Base-by-base conservation (phyloP, 2,113 vertebrate genomes). In the Atherinomorus stipes region DNA sequence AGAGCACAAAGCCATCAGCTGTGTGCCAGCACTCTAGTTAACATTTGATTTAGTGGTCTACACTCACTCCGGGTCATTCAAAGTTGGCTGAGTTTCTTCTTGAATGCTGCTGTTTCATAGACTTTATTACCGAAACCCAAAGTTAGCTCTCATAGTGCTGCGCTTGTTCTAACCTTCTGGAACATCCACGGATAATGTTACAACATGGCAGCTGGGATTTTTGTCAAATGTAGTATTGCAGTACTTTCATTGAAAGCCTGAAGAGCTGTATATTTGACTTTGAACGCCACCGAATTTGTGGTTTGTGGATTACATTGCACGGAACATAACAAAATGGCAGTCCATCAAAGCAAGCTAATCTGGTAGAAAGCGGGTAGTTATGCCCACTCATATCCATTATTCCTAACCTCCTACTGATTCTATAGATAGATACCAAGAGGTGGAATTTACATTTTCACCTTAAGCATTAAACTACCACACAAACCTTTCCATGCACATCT, bases 21-120 rank as follows among this genome's bases (percentile, higher is more conserved):
- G 60, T 72, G 84, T 80, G 82, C 77, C 80, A 85, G 73, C 69
- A 77, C 66, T 85, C 74, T 60, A 75, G 83, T 86, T 85, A 82
- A 62, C 68, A 42, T 79, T 82, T 86, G 76, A 89, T 85, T 86
- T 81, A 88, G 72, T 64, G 80, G 81, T 81, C 82, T 72, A 63
- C 67, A 69, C 71, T 66, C 34, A 65, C 71, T 76, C 71, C 62
- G 60, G 64, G 79, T 89, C 77, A 77, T 52, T 77, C 66, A 47
- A 64, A 71, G 53, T 78, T 87, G 76, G 74, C 85, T 64, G 34
- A 34, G 37, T 51, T 78, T 81, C 71, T 71, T 65, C 58, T 64
- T 45, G 45, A 85, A 44, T 70, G 68, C 68, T 74, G 56, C 77
- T 86, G 60, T 81, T 76, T 76, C 83, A 74, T 71, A 37, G 15